Evolutionary conservation across 1,140 invertebrate genomes (phyloP), one percentile per base, ranked within the genome.

Genomic region (Forficula auricularia): DNA sequence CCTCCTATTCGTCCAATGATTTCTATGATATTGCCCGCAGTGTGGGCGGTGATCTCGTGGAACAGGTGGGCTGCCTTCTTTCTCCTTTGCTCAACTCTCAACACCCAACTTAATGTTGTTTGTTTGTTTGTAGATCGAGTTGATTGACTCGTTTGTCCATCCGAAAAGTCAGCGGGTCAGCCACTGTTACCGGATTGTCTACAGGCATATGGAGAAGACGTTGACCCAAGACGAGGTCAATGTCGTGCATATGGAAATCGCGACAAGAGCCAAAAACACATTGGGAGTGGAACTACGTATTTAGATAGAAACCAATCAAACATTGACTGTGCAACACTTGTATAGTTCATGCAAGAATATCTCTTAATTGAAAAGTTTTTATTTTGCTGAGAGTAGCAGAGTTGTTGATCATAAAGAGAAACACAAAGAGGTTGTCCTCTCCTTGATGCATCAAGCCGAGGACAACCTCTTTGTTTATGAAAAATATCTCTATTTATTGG

Each of bases 21-120:
- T 95, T 97, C 61, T 97, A 92, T 63, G 94, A 98, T 57, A 54
- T 98, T 33, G 89, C 88, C 0, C 69, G 94, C 50, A 71, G 74
- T 47, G 60, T 91, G 44, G 92, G 79, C 3, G 88, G 84, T 4
- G 88, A 97, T 61, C 64, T 82, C 13, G 72, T 98, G 34, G 95
- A 99, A 66, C 87, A 91, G 74, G 84, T 86, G 46, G 54, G 49
- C 46, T 40, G n/a, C 34, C 19, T 41, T 2, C 13, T 33, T 46
- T 14, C 12, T 15, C 15, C 16, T 22, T 32, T 1, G 3, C 6
- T 18, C 31, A 2, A 8, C 10, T 32, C n/a, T 16, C 9, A 34
- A 2, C 16, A 33, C 3, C 10, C 22, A 27, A 27, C 10, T 27
- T 27, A 3, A n/a, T 38, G 14, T 15, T 38, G 35, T 10, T 48